Base-by-base conservation (phyloP, 2,888 invertebrate genomes). In the Gonocerus acuteangulatus region DNA sequence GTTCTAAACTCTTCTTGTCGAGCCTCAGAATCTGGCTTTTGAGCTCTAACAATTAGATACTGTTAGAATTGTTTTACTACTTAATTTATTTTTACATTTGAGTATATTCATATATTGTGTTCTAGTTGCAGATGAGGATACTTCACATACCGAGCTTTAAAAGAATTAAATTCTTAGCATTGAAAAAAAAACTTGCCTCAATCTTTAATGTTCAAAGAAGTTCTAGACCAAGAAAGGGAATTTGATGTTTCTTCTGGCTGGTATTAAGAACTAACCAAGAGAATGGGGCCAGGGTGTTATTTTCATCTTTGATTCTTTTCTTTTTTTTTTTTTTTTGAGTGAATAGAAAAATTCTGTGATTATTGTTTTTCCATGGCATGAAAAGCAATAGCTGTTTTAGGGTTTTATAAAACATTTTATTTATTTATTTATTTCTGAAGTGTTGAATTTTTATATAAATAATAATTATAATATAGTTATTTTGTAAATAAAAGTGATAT, bases 101-200 rank as follows among this genome's bases (percentile, higher is more conserved):
- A 21, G 3, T 42, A 21, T 59, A 27, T 27, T 19, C 16, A 34
- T 36, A 32, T 34, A 51, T 51, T 48, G 11, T 47, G 42, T 63
- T 63, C 32, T 60, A 63, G 63, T 57, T 60, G 49, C 61, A 57
- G 63, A 61, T 57, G 63, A 63, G 32, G 52, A 44, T n/a, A 59
- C 45, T n/a, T n/a, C n/a, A 13, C 63, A 63, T 42, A 48, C 57
- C 36, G 63, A 63, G 44, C 63, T 63, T 44, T 63, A 63, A 63
- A 42, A 36, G 54, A 39, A 15, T n/a, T n/a, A 39, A 39, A n/a
- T 39, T 6, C 39, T 15, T 39, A 39, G 39, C 39, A 39, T 39
- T 39, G 4, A 4, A 39, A 39, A 3, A 39, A 4, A 4, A n/a
- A n/a, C 4, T 27, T 27, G 27, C 27, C 27, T 6, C 27, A 27